Evolutionary conservation across 2,888 invertebrate species (phyloP).

Genomic region (Erpobdella octoculata): DNA sequence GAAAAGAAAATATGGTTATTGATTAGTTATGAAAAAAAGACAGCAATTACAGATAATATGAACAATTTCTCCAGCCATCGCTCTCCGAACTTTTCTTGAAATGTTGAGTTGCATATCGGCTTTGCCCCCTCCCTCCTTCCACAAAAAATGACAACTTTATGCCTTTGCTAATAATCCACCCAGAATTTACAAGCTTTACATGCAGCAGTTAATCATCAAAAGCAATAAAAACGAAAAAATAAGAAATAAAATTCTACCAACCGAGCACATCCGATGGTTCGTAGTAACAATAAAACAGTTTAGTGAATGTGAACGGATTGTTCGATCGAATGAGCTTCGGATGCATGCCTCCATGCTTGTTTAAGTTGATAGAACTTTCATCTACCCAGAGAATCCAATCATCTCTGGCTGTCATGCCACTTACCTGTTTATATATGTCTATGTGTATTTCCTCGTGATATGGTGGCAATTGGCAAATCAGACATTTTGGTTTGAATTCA

Average conservation of each 20-base stretch:
- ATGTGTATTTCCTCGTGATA: too few relatives aligned
- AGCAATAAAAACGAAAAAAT: neutral
- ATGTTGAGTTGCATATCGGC: too few relatives aligned
- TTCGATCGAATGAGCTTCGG: neutral
- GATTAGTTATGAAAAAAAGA: too few relatives aligned
- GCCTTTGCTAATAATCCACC: neutral
- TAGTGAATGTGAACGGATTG: neutral
- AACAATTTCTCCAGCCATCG: too few relatives aligned
- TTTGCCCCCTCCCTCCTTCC: too few relatives aligned
- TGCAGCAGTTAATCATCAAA: neutral
- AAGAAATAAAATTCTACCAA: neutral
- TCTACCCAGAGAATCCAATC: conserved; percentile 22
- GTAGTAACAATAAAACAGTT: conserved; percentile 22
- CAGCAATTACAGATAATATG: too few relatives aligned
- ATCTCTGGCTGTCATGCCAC: conserved; percentile 8
- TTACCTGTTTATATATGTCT: neutral
- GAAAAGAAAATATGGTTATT: too few relatives aligned
- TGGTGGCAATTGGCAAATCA: too few relatives aligned
- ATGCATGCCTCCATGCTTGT: neutral
- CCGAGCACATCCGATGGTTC: neutral
- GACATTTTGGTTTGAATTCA: too few relatives aligned
- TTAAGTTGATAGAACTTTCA: neutral
- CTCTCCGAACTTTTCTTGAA: too few relatives aligned
- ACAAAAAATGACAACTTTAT: neutral
- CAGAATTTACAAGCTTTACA: neutral